Conservation (phyloP, 1,140 invertebrate species). For the Dermatophagoides farinae region DNA sequence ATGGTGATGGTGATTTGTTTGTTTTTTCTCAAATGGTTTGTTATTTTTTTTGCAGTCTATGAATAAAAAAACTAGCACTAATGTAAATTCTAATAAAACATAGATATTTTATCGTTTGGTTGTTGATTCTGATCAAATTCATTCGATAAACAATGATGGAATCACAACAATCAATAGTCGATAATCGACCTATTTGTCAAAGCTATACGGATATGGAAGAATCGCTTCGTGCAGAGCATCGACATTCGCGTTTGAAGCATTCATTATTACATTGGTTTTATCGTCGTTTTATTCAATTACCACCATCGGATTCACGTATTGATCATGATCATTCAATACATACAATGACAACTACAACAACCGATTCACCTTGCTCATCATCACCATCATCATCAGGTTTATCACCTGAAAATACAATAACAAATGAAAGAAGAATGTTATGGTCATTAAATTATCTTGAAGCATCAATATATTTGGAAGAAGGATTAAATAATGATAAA, state of each 20-base stretch:
- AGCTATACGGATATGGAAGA: neutral
- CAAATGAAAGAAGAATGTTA: neutral
- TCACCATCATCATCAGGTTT: neutral
- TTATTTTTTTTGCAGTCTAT: too few relatives aligned
- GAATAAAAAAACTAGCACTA: too few relatives aligned
- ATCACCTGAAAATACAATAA: neutral
- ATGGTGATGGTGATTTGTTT: too few relatives aligned
- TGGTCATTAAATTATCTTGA: slow-evolving; percentile 82
- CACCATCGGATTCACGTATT: neutral
- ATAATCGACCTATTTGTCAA: neutral
- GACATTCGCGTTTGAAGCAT: neutral
- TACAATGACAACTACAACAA: neutral
- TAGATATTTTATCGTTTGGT: too few relatives aligned
- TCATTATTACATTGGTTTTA: neutral
- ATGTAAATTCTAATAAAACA: too few relatives aligned
- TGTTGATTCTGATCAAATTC: too few relatives aligned
- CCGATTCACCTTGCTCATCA: neutral
- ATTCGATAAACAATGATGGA: too few relatives aligned
- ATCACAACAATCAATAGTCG: too few relatives aligned
- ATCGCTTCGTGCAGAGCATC: neutral
- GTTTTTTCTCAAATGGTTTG: too few relatives aligned
- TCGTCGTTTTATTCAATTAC: neutral
- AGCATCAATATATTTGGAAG: slow-evolving; percentile 66
- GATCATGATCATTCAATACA: too few relatives aligned
- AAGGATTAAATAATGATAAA: slow-evolving; percentile 79